These are phyloP conservation scores for Parauchenoglanis ngamensis DNA, from an alignment of 2,797 vertebrate genomes.

Conservation along the genomic window DNA sequence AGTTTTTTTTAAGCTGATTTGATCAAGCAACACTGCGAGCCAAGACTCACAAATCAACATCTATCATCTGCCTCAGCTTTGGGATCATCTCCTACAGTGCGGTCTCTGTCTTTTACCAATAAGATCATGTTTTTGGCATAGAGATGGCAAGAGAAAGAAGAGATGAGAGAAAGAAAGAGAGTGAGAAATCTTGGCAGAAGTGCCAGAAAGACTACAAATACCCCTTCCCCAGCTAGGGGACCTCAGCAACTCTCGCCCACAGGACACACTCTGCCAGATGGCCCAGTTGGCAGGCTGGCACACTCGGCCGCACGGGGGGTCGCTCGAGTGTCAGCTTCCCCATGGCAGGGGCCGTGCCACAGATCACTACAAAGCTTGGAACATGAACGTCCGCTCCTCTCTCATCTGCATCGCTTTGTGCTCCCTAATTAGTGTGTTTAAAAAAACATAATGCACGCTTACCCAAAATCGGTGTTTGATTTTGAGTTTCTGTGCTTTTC, in stretches of 20 bases:
- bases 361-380: constrained; percentile 40
- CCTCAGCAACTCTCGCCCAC: constrained; percentile 52
- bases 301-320: constrained; percentile 30
- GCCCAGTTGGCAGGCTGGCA: constrained; percentile 54
- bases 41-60: constrained; percentile 26
- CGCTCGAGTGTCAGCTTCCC: constrained; percentile 37
- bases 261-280: constrained; percentile 57
- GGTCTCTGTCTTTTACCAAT: constrained; percentile 23
- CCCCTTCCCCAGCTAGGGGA: constrained; percentile 46
- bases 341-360: constrained; percentile 8
- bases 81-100: constrained; percentile 26
- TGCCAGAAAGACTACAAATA: constrained; percentile 49
- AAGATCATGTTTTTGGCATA: constrained; percentile 51
- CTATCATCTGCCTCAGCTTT: constrained; percentile 29
- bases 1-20: constrained; percentile 14
- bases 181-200: constrained; percentile 48
- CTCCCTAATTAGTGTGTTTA: constrained; percentile 37
- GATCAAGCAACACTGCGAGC: background rate
- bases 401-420: constrained; percentile 37
- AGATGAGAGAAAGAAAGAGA: constrained; percentile 23
- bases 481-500: background rate
- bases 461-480: background rate
- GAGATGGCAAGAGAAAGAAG: constrained; percentile 29
- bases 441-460: constrained; percentile 19
- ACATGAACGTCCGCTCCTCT: constrained; percentile 13